Percentiles rank a stretch among this genome's conserved stretches.
Evolutionary conservation across 2,797 vertebrate species (phyloP).

Genomic region (Meriones psammophilus): DNA sequence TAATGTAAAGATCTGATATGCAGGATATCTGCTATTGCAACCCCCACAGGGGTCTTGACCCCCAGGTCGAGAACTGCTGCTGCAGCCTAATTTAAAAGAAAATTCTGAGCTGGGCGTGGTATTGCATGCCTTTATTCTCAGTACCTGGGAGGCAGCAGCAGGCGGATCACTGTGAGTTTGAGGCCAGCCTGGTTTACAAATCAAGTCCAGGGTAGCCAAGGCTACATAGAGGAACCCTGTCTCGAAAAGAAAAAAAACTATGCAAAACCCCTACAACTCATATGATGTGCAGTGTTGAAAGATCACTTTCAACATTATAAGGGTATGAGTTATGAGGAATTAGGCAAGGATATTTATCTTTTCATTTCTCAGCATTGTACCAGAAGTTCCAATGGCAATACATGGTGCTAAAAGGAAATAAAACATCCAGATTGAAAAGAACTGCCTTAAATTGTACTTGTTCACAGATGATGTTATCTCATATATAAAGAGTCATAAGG

Average conservation of each 20-base stretch:
- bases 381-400: background rate
- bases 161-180: too few relatives aligned
- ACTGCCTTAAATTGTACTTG: slow-evolving; percentile 36
- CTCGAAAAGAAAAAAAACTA: too few relatives aligned
- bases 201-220: too few relatives aligned
- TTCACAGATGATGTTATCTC: slow-evolving; percentile 4
- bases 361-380: background rate
- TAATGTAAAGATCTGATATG: background rate
- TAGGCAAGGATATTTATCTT: slow-evolving; percentile 22
- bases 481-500: slow-evolving; percentile 49
- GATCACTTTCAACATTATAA: too few relatives aligned
- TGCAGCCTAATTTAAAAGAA: background rate
- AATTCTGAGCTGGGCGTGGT: background rate
- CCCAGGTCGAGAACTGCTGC: background rate
- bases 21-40: background rate
- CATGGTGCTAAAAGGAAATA: slow-evolving; percentile 2
- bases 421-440: slow-evolving; percentile 8
- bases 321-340: too few relatives aligned
- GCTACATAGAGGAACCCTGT: too few relatives aligned
- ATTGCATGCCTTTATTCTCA: too few relatives aligned
- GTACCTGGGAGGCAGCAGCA: too few relatives aligned
- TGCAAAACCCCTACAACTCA: background rate
- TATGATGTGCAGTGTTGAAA: background rate
- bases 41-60: background rate
- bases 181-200: too few relatives aligned